Base-by-base conservation (phyloP, 2,113 vertebrate genomes). In the Periophthalmus modestus region DNA sequence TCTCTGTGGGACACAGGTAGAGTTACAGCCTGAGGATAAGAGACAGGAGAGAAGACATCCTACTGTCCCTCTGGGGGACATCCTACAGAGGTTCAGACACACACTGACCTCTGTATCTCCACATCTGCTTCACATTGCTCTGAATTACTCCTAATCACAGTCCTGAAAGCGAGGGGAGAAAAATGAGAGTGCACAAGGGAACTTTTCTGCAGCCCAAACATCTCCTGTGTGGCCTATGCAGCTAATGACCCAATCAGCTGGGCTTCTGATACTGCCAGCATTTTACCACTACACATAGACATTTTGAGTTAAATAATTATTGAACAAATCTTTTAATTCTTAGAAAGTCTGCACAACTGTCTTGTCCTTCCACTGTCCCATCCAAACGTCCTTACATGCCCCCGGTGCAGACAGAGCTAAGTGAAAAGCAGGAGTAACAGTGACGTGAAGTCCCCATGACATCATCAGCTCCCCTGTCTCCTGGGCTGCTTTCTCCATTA, bases 41-140 rank as follows among this genome's bases (percentile, higher is more conserved):
- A 43, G 43, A 69, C 50, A 74, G 63, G 59, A 77, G 68, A 78
- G 57, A 69, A 72, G 74, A 14, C 28, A 75, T 82, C 86, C 80
- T 63, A 74, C 50, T 13, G 80, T 71, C 78, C 21, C 50, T 18
- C 62, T 61, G 33, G 88, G 33, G 88, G 83, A 89, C 80, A 81
- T 18, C 74, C 82, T 50, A n/a, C n/a, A n/a, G n/a, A n/a, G n/a
- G n/a, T 81, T 28, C 46, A 66, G 65, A 58, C 10, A 47, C 46
- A 75, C 69, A 63, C 74, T 73, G 77, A 88, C 82, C 63, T 5
- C 70, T 55, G 54, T 57, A 28, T 77, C 75, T 73, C 52, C 69
- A 72, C 89, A 91, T 91, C 82, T 92, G 89, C 66, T 89, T 87
- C 63, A 75, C 61, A 87, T 85, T 77, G 72, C 28, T 24, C 71